Evolutionary conservation across 1,140 invertebrate genomes (phyloP), one percentile per base, ranked within the genome.

Genomic region (Trachymyrmex septentrionalis): DNA sequence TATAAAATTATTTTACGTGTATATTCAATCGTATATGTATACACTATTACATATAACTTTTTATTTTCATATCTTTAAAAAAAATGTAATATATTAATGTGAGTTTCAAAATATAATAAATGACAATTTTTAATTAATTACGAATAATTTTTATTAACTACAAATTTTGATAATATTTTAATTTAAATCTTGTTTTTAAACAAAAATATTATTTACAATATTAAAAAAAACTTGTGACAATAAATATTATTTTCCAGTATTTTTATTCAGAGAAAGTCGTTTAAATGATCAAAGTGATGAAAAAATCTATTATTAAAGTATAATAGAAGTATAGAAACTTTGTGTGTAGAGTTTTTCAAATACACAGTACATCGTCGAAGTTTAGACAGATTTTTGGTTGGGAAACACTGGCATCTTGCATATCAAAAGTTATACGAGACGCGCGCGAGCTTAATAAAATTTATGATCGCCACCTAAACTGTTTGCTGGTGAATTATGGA

Each of bases 391-490:
- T 30, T 71, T 55, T 38, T 16, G 16, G 19, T 44, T 27, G 66
- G 53, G 50, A 81, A 21, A 30, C 53, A 19, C 78, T 72, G 78
- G 50, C 21, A 7, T 55, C 30, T 81, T 81, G 30, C n/a, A 44
- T 59, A 81, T 81, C 50, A 44, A 34, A 72, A 81, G 21, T 57
- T 81, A 44, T 9, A 21, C 7, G 48, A 53, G 30, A 48, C n/a
- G 27, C 12, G 38, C 44, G 21, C 30, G 12, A 38, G 21, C 21
- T 57, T 53, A 81, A 81, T 81, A 71, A 81, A 81, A 81, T 81
- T 72, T 81, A 81, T 71, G 78, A 44, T 59, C 21, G 21, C 34
- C 21, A 72, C 50, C 30, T 81, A 81, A 71, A 81, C 14, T 71
- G 64, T 24, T 38, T 38, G 30, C 14, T 19, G 12, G 63, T 81